Base-by-base conservation (phyloP, 2,113 vertebrate genomes). In the Mesitornis unicolor region DNA sequence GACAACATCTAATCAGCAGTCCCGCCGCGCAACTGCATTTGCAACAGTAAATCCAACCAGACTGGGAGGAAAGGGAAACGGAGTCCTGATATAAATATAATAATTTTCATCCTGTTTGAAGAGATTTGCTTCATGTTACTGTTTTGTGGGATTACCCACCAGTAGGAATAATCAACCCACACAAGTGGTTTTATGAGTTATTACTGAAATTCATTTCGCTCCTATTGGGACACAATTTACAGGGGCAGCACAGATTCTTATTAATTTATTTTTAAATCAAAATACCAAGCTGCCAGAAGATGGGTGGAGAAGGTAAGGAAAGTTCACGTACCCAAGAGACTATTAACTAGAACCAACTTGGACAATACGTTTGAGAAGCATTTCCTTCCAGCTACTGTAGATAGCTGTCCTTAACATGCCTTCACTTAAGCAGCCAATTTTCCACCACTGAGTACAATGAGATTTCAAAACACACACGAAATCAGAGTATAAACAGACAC, bases 301-400 rank as follows among this genome's bases (percentile, higher is more conserved):
- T 77, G 96, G 95, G 95, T 97, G 96, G 95, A 89, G 93, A 81
- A 93, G 96, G 90, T 63, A 92, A 95, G 84, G 54, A 93, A 94
- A 94, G 90, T 95, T 97, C 95, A 97, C 20, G 7, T 80, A 89
- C 94, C 93, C 95, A 78, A 54, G 95, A 83, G 96, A 91, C 82
- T 59, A 87, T 54, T 79, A 92, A 94, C 80, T 56, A 89, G 74
- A 86, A 92, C 77, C 77, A 92, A 77, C 92, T 85, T 65, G 95
- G 95, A 97, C 96, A 95, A 97, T 94, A 54, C 78, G 33, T 87
- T 97, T 6, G 24, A 93, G 94, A 96, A 96, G 84, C 89, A 95
- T 95, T 97, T 97, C 96, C 96, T 96, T 96, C 95, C 93, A 97
- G 96, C 96, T 95, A 96, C 96, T 94, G 94, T 95, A 91, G 86